Conservation (phyloP, 1,140 invertebrate genomes). For the Protaetia brevitarsis region DNA sequence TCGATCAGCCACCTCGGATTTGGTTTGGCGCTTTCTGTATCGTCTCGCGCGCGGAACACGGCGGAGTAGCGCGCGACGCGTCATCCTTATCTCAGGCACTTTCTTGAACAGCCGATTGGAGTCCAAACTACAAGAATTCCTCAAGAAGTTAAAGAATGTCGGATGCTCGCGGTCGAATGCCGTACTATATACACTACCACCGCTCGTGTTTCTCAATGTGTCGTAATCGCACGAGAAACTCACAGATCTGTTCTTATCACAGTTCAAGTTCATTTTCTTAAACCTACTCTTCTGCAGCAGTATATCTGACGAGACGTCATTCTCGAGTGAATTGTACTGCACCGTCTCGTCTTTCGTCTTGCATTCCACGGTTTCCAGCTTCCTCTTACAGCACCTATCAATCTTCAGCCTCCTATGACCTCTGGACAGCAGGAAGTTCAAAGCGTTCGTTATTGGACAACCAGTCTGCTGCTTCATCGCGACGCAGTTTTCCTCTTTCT, state of each 20-base stretch:
- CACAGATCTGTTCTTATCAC: slow-evolving; percentile 32
- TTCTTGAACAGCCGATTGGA: slow-evolving; percentile 14
- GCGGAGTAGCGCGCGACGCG: background rate
- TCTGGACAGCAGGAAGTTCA: slow-evolving; percentile 40
- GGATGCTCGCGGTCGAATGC: slow-evolving; percentile 27
- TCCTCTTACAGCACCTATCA: slow-evolving; percentile 31
- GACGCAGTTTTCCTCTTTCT: background rate
- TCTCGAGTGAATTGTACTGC: background rate
- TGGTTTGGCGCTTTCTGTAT: slow-evolving; percentile 11
- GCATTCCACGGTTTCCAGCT: background rate
- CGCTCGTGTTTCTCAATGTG: slow-evolving; percentile 29
- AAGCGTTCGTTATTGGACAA: slow-evolving; percentile 36
- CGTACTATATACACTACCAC: slow-evolving; percentile 31
- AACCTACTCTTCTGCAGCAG: slow-evolving; percentile 1
- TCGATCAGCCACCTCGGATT: slow-evolving; percentile 55
- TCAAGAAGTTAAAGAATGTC: slow-evolving; percentile 25
- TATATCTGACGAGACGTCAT: background rate
- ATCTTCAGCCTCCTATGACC: slow-evolving; percentile 30
- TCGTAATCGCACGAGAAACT: slow-evolving; percentile 38
- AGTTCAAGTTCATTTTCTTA: slow-evolving; percentile 23
- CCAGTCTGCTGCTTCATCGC: background rate
- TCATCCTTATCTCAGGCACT: slow-evolving; percentile 24
- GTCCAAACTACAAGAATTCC: slow-evolving; percentile 36
- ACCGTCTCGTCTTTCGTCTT: background rate
- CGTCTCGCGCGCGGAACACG: slow-evolving; percentile 25